Percentiles rank a stretch among this genome's conserved stretches.
Evolutionary conservation across 2,797 vertebrate genomes (phyloP).

Genomic region (Mus minutoides): DNA sequence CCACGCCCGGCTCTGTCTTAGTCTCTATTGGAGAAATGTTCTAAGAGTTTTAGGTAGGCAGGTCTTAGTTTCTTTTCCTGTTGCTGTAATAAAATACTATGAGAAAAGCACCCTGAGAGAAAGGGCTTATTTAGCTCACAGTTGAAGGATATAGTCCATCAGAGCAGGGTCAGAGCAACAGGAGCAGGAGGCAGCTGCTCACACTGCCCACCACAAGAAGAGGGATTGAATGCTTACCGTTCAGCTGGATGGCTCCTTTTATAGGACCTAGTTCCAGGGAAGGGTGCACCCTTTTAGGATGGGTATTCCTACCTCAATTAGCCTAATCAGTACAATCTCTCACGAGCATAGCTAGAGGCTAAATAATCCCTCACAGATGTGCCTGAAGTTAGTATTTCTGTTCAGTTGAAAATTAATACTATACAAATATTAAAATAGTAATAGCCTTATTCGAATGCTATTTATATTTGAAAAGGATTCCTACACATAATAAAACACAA

Average conservation of each 20-base stretch:
- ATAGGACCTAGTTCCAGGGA: neutral
- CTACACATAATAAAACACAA: neutral
- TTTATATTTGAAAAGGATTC: conserved; percentile 4
- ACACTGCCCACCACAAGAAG: neutral
- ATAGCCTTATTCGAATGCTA: conserved; percentile 1
- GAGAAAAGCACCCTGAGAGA: neutral
- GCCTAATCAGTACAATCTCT: neutral
- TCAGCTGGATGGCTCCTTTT: neutral
- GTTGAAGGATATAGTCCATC: neutral
- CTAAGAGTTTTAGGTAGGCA: neutral
- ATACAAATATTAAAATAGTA: conserved; percentile 13
- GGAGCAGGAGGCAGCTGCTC: neutral
- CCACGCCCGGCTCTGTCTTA: no score
- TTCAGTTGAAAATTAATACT: neutral
- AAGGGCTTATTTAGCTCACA: neutral
- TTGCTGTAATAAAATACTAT: neutral
- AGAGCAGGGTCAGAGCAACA: neutral
- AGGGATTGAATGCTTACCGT: neutral
- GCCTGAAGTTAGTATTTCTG: neutral
- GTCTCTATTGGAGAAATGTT: neutral
- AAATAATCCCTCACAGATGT: neutral
- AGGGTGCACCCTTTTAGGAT: neutral
- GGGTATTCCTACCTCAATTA: neutral
- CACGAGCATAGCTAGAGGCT: neutral
- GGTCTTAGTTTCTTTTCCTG: neutral